phyloP scores from a whole-genome alignment of 2,797 vertebrate species.

The Champsocephalus esox region DNA sequence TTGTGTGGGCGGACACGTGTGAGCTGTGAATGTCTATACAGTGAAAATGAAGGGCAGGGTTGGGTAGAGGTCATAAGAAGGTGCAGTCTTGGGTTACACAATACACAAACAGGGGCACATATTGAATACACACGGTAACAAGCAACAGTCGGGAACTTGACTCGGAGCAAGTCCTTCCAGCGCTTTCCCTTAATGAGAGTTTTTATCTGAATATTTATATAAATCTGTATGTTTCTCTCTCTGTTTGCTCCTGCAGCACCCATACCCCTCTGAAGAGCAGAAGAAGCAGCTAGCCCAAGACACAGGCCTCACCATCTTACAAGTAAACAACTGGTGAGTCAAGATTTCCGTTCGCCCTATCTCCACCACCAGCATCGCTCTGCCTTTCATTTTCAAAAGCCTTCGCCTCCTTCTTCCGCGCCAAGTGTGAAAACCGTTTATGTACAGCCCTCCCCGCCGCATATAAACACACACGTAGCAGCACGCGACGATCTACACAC shows the following conservation, averaged over 20 bases:
- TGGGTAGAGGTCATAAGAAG: constrained; percentile 76
- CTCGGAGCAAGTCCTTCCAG: constrained; percentile 27
- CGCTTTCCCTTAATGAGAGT: constrained; percentile 18
- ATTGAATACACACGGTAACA: constrained; percentile 52
- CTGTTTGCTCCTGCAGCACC: constrained; percentile 91
- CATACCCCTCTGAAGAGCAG: constrained; percentile 99
- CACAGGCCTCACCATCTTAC: constrained; percentile 99
- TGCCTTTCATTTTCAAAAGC: constrained; percentile 80
- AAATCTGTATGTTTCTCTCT: constrained; percentile 47
- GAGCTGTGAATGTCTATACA: constrained; percentile 62
- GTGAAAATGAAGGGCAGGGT: constrained; percentile 64
- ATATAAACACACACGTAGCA: constrained; percentile 33
- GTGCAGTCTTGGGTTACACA: constrained; percentile 74
- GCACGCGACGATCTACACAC: constrained; percentile 45
- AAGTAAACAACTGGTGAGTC: constrained; percentile 99
- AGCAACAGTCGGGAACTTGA: constrained; percentile 34
- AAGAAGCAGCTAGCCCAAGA: constrained; percentile 99
- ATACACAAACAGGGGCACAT: constrained; percentile 58
- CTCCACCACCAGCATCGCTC: constrained; percentile 74
- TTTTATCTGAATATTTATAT: constrained; percentile 50
- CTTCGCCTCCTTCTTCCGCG: constrained; percentile 68
- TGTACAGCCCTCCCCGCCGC: constrained; percentile 66
- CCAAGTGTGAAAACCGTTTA: constrained; percentile 83
- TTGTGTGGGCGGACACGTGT: constrained; percentile 51
- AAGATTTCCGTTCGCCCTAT: constrained; percentile 71